A percentile compares a stretch with the other conserved stretches of the same genome.
Evolutionary conservation across 2,113 vertebrate genomes (phyloP).

Genomic region (Gallinago jamesoni): DNA sequence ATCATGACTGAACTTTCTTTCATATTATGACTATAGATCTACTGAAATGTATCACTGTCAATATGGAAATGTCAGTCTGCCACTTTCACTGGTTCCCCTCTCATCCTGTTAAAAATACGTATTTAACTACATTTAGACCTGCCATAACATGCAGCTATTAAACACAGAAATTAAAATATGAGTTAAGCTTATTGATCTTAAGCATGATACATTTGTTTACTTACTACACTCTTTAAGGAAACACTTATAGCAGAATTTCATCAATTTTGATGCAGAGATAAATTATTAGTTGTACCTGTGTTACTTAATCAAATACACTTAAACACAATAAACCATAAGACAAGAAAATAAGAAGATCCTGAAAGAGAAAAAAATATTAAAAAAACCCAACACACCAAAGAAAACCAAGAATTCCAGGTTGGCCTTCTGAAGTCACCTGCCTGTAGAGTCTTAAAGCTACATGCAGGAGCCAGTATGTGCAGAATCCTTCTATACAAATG

Average conservation of each 20-base stretch:
- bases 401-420: not conserved
- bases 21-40: not conserved
- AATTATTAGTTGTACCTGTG: not conserved
- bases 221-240: not conserved
- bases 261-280: not conserved
- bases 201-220: not conserved
- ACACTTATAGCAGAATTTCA: not conserved
- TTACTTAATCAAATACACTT: not conserved
- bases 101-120: not conserved
- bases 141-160: not conserved
- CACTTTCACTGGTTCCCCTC: not conserved
- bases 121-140: not conserved
- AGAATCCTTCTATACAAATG: not conserved
- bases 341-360: not conserved
- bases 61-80: not conserved
- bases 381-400: not conserved
- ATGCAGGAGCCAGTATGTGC: fast-evolving
- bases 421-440: not conserved
- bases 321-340: not conserved
- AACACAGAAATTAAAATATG: not conserved
- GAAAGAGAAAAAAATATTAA: not conserved
- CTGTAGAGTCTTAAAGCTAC: not conserved
- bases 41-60: not conserved
- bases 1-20: not conserved
- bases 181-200: not conserved